These are phyloP conservation scores for Thecocarcelia acutangulata DNA, from an alignment of 2,888 invertebrate species.

Conservation along the genomic window DNA sequence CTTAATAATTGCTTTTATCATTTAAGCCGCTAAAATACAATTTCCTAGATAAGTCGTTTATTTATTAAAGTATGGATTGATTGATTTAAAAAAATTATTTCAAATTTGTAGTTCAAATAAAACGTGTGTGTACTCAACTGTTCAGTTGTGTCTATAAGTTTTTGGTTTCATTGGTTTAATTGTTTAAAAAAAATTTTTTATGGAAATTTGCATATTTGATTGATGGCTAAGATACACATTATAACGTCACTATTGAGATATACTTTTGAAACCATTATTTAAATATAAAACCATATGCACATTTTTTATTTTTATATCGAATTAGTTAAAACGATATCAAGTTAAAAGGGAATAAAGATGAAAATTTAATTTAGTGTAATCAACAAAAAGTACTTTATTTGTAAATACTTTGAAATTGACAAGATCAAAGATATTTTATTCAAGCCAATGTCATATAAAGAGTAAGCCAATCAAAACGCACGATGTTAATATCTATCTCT, in stretches of 20 bases:
- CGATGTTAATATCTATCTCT: too few relatives aligned
- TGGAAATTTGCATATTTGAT: slow-evolving; percentile 59
- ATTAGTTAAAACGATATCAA: background rate
- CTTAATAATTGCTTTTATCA: slow-evolving; percentile 51
- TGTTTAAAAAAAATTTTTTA: background rate
- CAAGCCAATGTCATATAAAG: too few relatives aligned
- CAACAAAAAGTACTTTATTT: too few relatives aligned
- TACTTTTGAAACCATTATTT: slow-evolving; percentile 40
- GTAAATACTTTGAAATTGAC: too few relatives aligned
- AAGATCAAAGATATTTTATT: too few relatives aligned
- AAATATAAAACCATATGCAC: slow-evolving; percentile 42
- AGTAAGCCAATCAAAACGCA: too few relatives aligned
- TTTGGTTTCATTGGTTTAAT: slow-evolving; percentile 36
- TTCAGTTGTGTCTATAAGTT: slow-evolving; percentile 1
- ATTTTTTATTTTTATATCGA: slow-evolving; percentile 13
- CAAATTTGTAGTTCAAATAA: too few relatives aligned
- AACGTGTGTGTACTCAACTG: background rate
- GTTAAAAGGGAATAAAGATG: background rate
- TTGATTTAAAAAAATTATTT: slow-evolving; percentile 11
- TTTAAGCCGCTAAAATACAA: slow-evolving; percentile 62
- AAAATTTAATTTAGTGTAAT: too few relatives aligned
- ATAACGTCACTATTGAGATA: slow-evolving; percentile 9
- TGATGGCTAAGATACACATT: slow-evolving; percentile 23
- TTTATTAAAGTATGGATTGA: slow-evolving; percentile 40
- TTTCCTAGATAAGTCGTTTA: slow-evolving; percentile 30